These are phyloP conservation scores for Caretta caretta DNA, from an alignment of 2,113 vertebrate genomes.

Conservation along the genomic window DNA sequence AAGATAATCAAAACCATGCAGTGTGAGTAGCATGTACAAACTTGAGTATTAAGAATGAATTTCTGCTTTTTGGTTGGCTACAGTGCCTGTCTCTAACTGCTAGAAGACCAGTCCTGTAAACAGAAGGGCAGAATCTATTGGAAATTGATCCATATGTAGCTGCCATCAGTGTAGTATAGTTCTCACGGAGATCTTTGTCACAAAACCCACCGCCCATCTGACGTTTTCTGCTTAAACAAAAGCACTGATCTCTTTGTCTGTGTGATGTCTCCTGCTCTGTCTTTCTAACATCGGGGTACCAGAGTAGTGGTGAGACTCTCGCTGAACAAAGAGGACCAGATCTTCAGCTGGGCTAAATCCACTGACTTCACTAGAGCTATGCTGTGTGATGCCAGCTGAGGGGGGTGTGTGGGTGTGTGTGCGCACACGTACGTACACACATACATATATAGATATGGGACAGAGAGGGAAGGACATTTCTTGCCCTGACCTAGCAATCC, in stretches of 20 bases:
- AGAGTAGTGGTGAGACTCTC: not conserved
- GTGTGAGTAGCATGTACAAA: not conserved
- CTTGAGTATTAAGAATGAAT: not conserved
- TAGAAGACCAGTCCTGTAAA: not conserved
- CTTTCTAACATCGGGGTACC: not conserved
- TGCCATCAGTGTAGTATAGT: not conserved
- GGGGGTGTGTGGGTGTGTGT: too few relatives aligned
- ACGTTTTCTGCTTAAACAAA: too few relatives aligned
- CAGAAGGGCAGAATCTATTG: not conserved
- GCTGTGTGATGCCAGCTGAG: not conserved
- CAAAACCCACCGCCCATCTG: not conserved
- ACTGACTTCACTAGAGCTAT: not conserved
- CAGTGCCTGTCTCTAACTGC: not conserved
- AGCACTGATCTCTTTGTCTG: not conserved
- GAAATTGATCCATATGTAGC: not conserved
- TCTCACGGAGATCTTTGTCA: not conserved
- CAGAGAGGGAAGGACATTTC: not conserved
- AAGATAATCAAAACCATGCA: not conserved
- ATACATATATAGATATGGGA: too few relatives aligned
- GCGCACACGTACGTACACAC: fast-evolving
- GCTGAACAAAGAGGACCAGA: not conserved
- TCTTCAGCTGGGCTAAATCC: not conserved
- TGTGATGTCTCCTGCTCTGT: not conserved
- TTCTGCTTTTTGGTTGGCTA: fast-evolving
- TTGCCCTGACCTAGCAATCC: fast-evolving